Conservation (phyloP, 1,140 invertebrate genomes). For the Drosophila leontia region DNA sequence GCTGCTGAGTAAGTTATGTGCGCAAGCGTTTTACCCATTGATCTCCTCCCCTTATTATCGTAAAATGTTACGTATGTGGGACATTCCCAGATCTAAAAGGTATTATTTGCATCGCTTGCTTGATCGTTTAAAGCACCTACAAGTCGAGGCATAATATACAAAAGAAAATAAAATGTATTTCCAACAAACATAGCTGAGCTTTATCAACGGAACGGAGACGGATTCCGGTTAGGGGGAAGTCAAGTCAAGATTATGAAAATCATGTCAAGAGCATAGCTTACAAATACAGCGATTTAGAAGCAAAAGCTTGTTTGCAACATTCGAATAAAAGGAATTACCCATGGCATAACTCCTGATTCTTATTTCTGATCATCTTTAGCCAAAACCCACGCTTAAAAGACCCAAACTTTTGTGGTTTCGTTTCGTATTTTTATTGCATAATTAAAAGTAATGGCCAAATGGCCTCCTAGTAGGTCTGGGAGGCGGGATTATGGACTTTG, state of each 20-base stretch:
- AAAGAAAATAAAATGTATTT: background rate
- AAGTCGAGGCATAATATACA: conserved; percentile 2
- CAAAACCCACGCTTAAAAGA: background rate
- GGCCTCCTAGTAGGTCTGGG: conserved; percentile 1
- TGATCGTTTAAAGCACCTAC: conserved; percentile 22
- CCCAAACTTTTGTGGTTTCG: conserved; percentile 1
- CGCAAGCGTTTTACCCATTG: conserved; percentile 36
- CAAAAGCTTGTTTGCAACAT: background rate
- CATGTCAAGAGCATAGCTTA: conserved; percentile 51
- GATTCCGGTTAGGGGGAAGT: conserved; percentile 4
- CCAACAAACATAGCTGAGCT: conserved; percentile 17
- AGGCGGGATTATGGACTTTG: conserved; percentile 88
- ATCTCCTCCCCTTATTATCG: conserved; percentile 24
- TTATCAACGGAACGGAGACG: conserved; percentile 41
- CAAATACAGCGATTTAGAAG: background rate
- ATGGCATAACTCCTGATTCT: background rate
- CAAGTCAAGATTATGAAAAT: conserved; percentile 35
- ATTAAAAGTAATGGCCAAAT: conserved; percentile 14
- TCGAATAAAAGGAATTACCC: background rate
- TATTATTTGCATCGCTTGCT: conserved; percentile 39
- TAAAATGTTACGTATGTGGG: conserved; percentile 34
- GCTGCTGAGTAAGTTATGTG: conserved; percentile 16
- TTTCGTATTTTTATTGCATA: conserved; percentile 42
- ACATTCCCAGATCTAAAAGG: conserved; percentile 30
- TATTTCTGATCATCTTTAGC: no score